Percentiles rank a stretch among this genome's conserved stretches.
phyloP scores from a whole-genome alignment of 64 coral and sea anemone genomes.

The Platygyra sinensis region DNA sequence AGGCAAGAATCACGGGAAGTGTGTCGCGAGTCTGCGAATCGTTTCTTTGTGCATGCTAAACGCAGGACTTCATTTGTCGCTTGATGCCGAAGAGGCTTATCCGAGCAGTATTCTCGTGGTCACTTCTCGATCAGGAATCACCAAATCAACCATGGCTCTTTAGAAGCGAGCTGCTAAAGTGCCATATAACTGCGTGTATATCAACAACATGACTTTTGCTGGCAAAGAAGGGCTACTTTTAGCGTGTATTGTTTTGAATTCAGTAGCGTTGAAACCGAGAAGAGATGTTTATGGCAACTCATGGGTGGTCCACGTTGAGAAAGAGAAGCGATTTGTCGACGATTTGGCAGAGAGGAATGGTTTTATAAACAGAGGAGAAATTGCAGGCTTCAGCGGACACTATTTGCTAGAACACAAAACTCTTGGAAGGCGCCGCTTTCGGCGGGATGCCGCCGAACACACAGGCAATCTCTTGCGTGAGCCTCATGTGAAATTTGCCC shows the following conservation, averaged over 20 bases:
- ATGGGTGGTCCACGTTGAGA: conserved; percentile 84
- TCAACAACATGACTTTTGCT: conserved; percentile 11
- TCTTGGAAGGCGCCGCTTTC: conserved; percentile 34
- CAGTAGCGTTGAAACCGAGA: neutral
- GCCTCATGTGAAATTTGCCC: conserved; percentile 77
- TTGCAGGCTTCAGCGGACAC: conserved; percentile 67
- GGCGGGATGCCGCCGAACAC: conserved; percentile 61
- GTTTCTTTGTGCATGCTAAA: conserved; percentile 22
- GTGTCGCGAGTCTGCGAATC: neutral
- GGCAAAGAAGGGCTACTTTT: conserved; percentile 24
- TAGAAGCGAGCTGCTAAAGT: neutral
- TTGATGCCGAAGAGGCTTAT: neutral
- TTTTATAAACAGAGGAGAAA: conserved; percentile 83
- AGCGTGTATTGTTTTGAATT: conserved; percentile 17
- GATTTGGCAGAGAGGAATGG: conserved; percentile 77
- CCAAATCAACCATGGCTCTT: neutral
- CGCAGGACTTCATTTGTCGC: neutral
- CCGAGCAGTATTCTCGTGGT: neutral
- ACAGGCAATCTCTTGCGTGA: conserved; percentile 68
- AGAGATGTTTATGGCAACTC: conserved; percentile 75
- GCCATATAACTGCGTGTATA: neutral
- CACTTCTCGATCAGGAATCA: conserved; percentile 14
- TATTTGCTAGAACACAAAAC: conserved; percentile 80
- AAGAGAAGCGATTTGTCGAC: conserved; percentile 82
- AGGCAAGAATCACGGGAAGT: conserved; percentile 35